Percentiles rank a stretch among this genome's conserved stretches.
Conservation (phyloP, 2,888 invertebrate species). For the Apamea crenata region DNA sequence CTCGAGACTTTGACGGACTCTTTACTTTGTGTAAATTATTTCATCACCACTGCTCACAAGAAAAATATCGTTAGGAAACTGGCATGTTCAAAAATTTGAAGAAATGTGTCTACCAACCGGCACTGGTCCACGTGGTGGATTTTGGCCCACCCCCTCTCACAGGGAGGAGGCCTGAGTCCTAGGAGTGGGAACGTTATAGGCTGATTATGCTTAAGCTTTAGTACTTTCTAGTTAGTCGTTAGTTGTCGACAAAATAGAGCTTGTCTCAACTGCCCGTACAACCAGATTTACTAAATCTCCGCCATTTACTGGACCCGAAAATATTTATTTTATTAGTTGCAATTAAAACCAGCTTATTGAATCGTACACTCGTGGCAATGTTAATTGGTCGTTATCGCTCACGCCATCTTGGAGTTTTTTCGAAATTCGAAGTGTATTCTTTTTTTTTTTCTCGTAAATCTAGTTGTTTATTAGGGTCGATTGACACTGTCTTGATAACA, state of each 20-base stretch:
- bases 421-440: conserved; percentile 37
- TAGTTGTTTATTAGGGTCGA: conserved; percentile 77
- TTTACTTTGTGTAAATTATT: too few species aligned
- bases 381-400: conserved; percentile 77
- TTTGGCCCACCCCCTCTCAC: too few species aligned
- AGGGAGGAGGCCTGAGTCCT: too few species aligned
- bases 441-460: conserved; percentile 73
- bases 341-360: conserved; percentile 76
- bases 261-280: not conserved
- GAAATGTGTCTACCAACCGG: too few species aligned
- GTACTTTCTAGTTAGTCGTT: not conserved
- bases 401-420: conserved; percentile 74
- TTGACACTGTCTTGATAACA: conserved; percentile 69
- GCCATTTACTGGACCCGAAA: conserved; percentile 32
- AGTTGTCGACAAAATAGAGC: not conserved
- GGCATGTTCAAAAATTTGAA: too few species aligned
- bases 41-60: too few species aligned
- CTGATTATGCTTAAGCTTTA: too few species aligned
- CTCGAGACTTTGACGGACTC: too few species aligned
- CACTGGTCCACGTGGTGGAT: too few species aligned
- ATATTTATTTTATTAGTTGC: conserved; percentile 68
- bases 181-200: too few species aligned
- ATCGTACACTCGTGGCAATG: conserved; percentile 70
- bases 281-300: conserved; percentile 7
- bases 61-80: too few species aligned